Base-by-base conservation (phyloP, 92 coral and sea anemone genomes). In the Isaurus tuberculatus region DNA sequence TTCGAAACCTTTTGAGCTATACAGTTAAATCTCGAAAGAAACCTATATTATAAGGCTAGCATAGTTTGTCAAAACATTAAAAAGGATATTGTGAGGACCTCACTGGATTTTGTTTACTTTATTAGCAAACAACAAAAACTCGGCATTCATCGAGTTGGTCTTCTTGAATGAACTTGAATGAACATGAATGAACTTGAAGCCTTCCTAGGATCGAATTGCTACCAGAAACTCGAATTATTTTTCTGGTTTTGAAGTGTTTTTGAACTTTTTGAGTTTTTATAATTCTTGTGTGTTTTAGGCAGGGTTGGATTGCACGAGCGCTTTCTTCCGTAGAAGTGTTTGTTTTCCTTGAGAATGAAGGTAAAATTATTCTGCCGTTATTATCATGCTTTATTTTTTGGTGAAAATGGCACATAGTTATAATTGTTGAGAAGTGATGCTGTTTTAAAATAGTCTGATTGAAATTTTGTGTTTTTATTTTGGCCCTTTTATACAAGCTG, bases 101-200 rank as follows among this genome's bases (percentile, higher is more conserved):
- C 69, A 25, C 29, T 63, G 29, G 69, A 63, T 63, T 63, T 63
- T 63, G 69, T 63, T 63, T 63, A 63, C 69, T 63, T 63, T 65
- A 26, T 65, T 65, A 65, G 70, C 70, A 65, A 65, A 2, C 70
- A 65, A 65, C 42, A 36, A 65, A 65, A 65, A 65, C 70, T 65
- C 70, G 70, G 70, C 70, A 65, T 26, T 65, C 37, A 65, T 29
- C 70, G 42, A 65, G 70, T 65, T 26, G 70, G 70, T 65, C 70
- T 65, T 65, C 37, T 5, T 65, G 70, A 65, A 65, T 65, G 70
- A 65, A 65, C 70, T 65, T 65, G 34, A 65, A 29, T 65, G 70
- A 65, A 65, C 70, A 23, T 65, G 34, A 65, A 4, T 65, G 70
- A 65, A 28, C 3, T 28, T 29, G 70, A 65, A 65, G 70, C 69